These are phyloP conservation scores for Phataginus tricuspis DNA, from an alignment of 2,797 vertebrate genomes.

Conservation along the genomic window DNA sequence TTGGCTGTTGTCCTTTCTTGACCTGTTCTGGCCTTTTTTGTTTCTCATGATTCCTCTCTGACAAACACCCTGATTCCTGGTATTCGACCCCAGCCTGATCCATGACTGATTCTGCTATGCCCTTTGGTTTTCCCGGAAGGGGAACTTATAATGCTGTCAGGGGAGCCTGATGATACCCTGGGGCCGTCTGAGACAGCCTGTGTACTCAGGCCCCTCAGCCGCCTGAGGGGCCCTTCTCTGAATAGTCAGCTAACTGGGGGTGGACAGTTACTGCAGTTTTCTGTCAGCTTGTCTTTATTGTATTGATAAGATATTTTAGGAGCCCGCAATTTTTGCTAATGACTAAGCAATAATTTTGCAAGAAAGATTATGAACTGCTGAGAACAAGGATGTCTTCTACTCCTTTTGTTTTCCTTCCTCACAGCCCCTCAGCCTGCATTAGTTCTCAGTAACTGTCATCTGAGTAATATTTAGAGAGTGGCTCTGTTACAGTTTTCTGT, in stretches of 20 bases:
- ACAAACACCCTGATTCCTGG: conserved; percentile 57
- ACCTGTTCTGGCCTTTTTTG: conserved; percentile 58
- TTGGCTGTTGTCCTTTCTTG: neutral
- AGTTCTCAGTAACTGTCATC: conserved; percentile 9
- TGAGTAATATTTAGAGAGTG: conserved; percentile 32
- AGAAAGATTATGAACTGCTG: conserved; percentile 35
- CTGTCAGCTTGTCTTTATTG: conserved; percentile 69
- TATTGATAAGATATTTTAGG: conserved; percentile 67
- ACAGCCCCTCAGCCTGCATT: neutral
- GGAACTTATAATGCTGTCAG: conserved; percentile 73
- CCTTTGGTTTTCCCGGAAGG: conserved; percentile 78
- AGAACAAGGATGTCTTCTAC: conserved; percentile 35
- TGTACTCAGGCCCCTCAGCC: conserved; percentile 28
- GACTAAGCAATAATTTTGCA: conserved; percentile 17
- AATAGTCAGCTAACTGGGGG: conserved; percentile 70
- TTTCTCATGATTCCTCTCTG: conserved; percentile 44
- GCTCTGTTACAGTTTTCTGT: conserved; percentile 1
- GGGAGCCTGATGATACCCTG: conserved; percentile 73
- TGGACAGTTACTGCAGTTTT: conserved; percentile 60
- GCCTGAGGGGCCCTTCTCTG: conserved; percentile 71
- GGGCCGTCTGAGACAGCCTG: conserved; percentile 74
- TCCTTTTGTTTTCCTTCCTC: conserved; percentile 47
- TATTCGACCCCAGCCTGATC: conserved; percentile 75
- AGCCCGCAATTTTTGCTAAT: conserved; percentile 52
- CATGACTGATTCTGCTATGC: conserved; percentile 68